A percentile compares a stretch with the other conserved stretches of the same genome.
Evolutionary conservation across 2,113 vertebrate species (phyloP).

Genomic region (Hepsetus odoe): DNA sequence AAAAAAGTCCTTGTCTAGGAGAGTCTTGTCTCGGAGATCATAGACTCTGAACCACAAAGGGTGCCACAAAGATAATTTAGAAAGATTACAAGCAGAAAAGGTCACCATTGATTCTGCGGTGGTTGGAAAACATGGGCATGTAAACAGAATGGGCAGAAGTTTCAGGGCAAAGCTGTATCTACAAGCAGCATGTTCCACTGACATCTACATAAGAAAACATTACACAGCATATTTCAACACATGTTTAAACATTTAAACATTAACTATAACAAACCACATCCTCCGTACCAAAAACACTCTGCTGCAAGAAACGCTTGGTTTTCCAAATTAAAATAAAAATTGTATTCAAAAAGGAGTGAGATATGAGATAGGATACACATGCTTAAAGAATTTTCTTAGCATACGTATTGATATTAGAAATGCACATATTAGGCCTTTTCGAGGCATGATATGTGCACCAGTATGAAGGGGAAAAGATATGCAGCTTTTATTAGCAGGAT

Average conservation of each 20-base stretch:
- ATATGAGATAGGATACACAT: not conserved
- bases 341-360: not conserved
- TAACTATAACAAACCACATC: conserved; percentile 22
- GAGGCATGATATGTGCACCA: no score
- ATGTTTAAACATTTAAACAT: conserved; percentile 31
- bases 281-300: not conserved
- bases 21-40: not conserved
- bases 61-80: conserved; percentile 9
- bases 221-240: conserved; percentile 7
- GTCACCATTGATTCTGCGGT: conserved; percentile 9
- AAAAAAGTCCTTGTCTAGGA: not conserved
- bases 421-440: no score
- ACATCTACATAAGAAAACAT: conserved; percentile 26
- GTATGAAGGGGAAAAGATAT: not conserved
- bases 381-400: not conserved
- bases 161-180: not conserved
- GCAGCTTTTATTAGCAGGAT: not conserved
- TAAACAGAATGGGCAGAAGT: not conserved
- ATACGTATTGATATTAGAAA: no score
- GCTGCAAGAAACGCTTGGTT: not conserved
- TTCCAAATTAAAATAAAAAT: not conserved
- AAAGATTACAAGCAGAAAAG: conserved; percentile 5
- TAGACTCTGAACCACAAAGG: not conserved
- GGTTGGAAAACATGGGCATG: not conserved
- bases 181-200: not conserved